Conservation (phyloP, 2,113 vertebrate genomes). For the Gallinago media region DNA sequence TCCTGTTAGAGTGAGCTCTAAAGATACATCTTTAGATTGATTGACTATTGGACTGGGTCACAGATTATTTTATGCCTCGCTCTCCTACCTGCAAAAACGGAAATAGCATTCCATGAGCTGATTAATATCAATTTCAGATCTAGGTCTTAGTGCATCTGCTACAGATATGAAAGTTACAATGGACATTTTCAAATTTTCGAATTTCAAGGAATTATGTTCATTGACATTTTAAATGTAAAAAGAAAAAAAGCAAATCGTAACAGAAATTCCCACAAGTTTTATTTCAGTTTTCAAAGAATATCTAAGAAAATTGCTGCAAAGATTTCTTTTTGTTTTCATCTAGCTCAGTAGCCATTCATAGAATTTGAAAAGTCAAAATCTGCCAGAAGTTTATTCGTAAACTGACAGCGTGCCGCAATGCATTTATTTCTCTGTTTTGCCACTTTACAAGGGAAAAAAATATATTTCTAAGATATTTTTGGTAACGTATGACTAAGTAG, state of each 20-base stretch:
- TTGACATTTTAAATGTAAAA: neutral
- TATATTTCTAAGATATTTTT: slow-evolving; percentile 67
- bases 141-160: neutral
- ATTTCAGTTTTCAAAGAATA: neutral
- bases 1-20: neutral
- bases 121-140: neutral
- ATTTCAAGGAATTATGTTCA: neutral
- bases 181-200: neutral
- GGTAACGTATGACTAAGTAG: slow-evolving; percentile 59
- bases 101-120: neutral
- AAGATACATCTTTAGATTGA: neutral
- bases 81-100: neutral
- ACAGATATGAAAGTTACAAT: neutral
- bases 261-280: neutral
- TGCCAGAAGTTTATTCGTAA: neutral
- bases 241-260: neutral
- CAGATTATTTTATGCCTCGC: neutral
- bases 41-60: neutral
- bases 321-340: neutral
- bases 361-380: slow-evolving; percentile 10
- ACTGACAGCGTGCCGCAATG: neutral
- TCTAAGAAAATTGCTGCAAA: neutral
- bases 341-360: neutral
- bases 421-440: slow-evolving; percentile 47
- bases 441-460: slow-evolving; percentile 39